A percentile compares a stretch with the other conserved stretches of the same genome.
Conservation (phyloP, 2,113 vertebrate genomes). For the Callithrix jacchus region DNA sequence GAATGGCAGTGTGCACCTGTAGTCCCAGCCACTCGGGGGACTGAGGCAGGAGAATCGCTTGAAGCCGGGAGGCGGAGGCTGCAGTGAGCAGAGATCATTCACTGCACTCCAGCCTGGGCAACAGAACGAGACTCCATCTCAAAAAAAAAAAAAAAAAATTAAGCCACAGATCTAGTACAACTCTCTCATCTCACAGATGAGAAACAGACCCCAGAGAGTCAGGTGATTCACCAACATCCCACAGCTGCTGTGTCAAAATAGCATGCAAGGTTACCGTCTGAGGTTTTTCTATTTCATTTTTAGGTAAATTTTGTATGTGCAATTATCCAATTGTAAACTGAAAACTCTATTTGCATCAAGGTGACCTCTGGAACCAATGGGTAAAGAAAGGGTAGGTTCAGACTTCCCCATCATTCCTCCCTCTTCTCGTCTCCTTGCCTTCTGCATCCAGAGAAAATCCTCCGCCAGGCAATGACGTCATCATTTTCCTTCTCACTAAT, state of each 20-base stretch:
- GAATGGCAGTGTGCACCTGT: too few species aligned
- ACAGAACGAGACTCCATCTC: not conserved
- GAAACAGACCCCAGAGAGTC: not conserved
- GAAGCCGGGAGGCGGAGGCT: too few species aligned
- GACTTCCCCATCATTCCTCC: not conserved
- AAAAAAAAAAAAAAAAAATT: not conserved
- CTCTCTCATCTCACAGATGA: not conserved
- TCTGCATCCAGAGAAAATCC: not conserved
- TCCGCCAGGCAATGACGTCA: constrained; percentile 46
- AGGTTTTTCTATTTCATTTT: not conserved
- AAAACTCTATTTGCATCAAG: not conserved
- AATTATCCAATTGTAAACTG: not conserved
- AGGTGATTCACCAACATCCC: not conserved
- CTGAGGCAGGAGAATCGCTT: too few species aligned
- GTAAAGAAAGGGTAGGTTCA: not conserved
- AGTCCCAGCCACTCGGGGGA: too few species aligned
- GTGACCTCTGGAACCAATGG: not conserved
- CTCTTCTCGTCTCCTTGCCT: not conserved
- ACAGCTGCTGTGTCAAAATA: not conserved
- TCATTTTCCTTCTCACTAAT: constrained; percentile 28
- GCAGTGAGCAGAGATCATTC: too few species aligned
- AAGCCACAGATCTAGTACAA: not conserved
- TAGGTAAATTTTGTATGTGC: not conserved
- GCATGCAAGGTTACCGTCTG: not conserved
- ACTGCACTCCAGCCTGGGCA: too few species aligned